Evolutionary conservation across 2,797 vertebrate species (phyloP), one percentile per base, ranked within the genome.

Genomic region (Galaxias olidus): DNA sequence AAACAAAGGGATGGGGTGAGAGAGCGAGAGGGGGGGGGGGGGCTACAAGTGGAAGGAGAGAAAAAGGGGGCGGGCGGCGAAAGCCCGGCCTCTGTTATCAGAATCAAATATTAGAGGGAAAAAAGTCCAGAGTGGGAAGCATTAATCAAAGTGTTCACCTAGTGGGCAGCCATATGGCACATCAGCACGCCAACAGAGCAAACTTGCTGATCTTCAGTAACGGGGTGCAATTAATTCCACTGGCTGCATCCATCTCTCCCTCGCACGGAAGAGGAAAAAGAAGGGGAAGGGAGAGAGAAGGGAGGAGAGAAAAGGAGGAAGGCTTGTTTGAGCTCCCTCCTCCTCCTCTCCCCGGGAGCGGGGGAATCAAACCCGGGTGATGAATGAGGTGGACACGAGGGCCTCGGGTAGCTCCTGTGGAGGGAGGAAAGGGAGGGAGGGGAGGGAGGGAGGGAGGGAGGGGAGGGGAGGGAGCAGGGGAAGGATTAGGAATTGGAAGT

Each of bases 111-210:
- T 95, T 94, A 94, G 41, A 74, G 81, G 76, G 67, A 65, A 66
- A 77, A 87, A 84, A 75, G 61, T 69, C 91, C 83, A 91, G 89
- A 89, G 93, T 94, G 95, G 88, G 94, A 95, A 95, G 95, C 97
- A 99, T 99, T 98, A 99, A 99, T 99, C 97, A 99, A 97, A 97
- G 96, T 96, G 97, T 98, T 98, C 95, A 96, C 97, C 97, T 97
- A 98, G 96, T 98, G 97, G 95, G 96, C 95, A 96, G 93, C 96
- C 97, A 98, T 98, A 98, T 99, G 97, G 97, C 91, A 93, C 91
- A 98, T 94, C 97, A 98, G 97, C 96, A 98, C 94, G 96, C 94
- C 95, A 93, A 96, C 94, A 93, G 93, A 91, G 93, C 95, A 98
- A 97, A 99, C 96, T 97, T 98, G 97, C 97, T 98, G 97, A 99